A percentile compares a stretch with the other conserved stretches of the same genome.
phyloP scores from a whole-genome alignment of 2,113 vertebrate genomes.

The Nerophis lumbriciformis region DNA sequence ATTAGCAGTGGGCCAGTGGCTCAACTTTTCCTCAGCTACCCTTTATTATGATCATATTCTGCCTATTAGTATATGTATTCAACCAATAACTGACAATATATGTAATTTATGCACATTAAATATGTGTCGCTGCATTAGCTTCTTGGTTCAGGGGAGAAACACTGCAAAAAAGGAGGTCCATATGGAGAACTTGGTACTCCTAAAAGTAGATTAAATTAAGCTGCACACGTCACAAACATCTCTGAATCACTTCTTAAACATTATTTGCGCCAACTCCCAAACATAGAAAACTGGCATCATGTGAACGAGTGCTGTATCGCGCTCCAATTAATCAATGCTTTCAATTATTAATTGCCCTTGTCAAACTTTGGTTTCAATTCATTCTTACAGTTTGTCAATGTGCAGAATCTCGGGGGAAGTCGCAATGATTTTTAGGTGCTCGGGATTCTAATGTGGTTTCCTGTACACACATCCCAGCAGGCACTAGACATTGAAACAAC shows the following conservation, averaged over 20 bases:
- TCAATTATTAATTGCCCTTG: constrained; percentile 49
- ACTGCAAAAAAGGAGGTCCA: too few species aligned
- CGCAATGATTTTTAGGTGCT: constrained; percentile 35
- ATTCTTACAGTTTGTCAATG: constrained; percentile 46
- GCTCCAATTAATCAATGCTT: constrained; percentile 35
- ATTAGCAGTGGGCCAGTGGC: neutral
- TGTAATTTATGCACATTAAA: neutral
- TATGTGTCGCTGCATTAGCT: neutral
- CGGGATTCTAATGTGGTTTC: constrained; percentile 23
- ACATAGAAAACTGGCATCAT: neutral
- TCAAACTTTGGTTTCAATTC: constrained; percentile 43
- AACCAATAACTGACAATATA: neutral
- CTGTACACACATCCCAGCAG: neutral
- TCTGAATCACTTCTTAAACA: neutral
- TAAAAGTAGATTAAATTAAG: too few species aligned
- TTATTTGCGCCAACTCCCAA: neutral
- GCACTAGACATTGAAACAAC: too few species aligned
- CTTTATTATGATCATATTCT: neutral
- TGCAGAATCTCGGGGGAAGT: constrained; percentile 28
- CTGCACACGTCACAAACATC: neutral
- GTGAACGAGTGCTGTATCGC: constrained; percentile 23
- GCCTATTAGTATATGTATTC: too few species aligned
- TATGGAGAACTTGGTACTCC: too few species aligned
- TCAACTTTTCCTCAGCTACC: constrained; percentile 9
- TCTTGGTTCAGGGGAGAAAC: neutral